Evolutionary conservation across 2,888 invertebrate species (phyloP).

Genomic region (Megastigmus dorsalis): DNA sequence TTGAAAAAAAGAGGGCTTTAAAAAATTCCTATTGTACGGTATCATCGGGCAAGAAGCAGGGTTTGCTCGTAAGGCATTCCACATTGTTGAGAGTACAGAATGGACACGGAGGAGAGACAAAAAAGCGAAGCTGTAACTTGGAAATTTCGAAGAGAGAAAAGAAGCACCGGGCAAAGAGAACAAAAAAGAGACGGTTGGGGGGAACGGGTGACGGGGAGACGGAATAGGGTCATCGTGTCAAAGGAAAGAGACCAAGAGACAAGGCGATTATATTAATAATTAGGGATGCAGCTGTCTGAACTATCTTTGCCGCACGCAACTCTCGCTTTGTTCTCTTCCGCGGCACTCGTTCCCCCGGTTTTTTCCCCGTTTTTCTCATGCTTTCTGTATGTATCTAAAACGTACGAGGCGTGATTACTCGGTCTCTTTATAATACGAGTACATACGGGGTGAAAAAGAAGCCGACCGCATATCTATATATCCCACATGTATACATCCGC

Average conservation of each 20-base stretch:
- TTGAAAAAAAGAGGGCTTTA: too few relatives aligned
- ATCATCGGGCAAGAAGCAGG: too few relatives aligned
- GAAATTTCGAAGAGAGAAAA: too few relatives aligned
- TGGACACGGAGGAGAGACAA: too few relatives aligned
- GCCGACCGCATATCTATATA: not conserved
- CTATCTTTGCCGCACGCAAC: not conserved
- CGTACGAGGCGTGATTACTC: slow-evolving; percentile 42
- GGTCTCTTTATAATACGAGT: slow-evolving; percentile 20
- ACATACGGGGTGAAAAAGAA: not conserved
- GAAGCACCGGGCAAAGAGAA: too few relatives aligned
- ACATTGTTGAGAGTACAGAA: too few relatives aligned
- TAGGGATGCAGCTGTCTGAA: slow-evolving; percentile 6
- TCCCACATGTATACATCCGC: not conserved
- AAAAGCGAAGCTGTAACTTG: too few relatives aligned
- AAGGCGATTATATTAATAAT: slow-evolving; percentile 36
- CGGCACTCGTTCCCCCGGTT: not conserved
- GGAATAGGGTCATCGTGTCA: slow-evolving; percentile 5
- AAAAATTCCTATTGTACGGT: too few relatives aligned
- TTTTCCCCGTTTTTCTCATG: not conserved
- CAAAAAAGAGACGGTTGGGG: too few relatives aligned
- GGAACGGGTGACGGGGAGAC: too few relatives aligned
- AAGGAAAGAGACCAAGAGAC: not conserved
- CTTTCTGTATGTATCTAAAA: not conserved
- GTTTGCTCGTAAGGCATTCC: too few relatives aligned
- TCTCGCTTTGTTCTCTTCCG: slow-evolving; percentile 26